Evolutionary conservation across 2,113 vertebrate genomes (phyloP).

Genomic region (Osmerus mordax): DNA sequence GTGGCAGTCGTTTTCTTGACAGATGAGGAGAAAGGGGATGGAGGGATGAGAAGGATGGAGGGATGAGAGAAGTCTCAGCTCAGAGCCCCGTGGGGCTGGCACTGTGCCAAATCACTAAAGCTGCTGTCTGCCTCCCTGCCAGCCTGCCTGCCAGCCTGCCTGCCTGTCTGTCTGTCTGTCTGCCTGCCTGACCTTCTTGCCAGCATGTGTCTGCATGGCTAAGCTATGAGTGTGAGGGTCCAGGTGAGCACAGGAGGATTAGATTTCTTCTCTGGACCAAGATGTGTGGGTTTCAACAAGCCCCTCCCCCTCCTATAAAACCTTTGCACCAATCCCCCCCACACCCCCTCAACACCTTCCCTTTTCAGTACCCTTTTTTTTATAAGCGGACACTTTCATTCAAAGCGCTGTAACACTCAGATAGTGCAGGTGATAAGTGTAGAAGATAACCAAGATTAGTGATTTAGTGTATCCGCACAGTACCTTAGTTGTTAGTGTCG

Average conservation of each 20-base stretch:
- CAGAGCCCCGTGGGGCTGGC: neutral
- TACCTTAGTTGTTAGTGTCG: too few species aligned
- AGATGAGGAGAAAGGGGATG: neutral
- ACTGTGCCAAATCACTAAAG: constrained; percentile 6
- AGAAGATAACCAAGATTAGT: too few species aligned
- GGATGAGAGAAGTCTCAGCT: neutral
- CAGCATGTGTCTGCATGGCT: neutral
- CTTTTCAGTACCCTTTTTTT: too few species aligned
- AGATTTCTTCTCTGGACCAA: neutral
- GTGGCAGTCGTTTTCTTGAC: neutral
- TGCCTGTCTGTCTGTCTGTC: too few species aligned
- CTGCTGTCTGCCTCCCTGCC: neutral
- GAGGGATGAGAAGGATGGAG: neutral
- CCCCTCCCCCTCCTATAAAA: neutral
- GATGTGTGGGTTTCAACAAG: neutral
- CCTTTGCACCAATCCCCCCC: neutral
- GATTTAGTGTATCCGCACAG: too few species aligned
- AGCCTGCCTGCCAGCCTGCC: too few species aligned
- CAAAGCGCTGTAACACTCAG: too few species aligned
- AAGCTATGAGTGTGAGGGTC: neutral
- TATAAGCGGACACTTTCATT: too few species aligned
- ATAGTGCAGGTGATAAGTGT: too few species aligned
- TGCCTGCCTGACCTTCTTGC: too few species aligned
- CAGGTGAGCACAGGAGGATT: constrained; percentile 4
- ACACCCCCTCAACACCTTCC: neutral